Evolutionary conservation across 2,797 vertebrate genomes (phyloP).

Genomic region (Parotocinclus haroldoi): DNA sequence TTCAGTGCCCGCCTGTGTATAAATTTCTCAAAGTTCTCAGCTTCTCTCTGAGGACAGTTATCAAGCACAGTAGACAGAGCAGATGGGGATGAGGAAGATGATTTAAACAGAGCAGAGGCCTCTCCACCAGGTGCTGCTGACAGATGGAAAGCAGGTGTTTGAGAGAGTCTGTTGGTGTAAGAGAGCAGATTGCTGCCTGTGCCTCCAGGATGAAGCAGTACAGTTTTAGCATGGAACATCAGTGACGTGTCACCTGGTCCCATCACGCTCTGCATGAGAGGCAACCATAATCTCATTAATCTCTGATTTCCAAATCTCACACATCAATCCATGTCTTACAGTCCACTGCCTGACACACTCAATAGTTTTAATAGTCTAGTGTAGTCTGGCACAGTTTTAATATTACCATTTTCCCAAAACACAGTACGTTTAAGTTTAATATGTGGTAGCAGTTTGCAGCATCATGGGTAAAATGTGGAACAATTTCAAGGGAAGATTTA

Average conservation of each 20-base stretch:
- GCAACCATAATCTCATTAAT: slow-evolving; percentile 16
- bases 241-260: slow-evolving; percentile 55
- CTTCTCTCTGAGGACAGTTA: slow-evolving; percentile 22
- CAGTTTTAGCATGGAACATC: slow-evolving; percentile 62
- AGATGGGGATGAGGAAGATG: slow-evolving; percentile 15
- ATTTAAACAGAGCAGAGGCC: slow-evolving; percentile 44
- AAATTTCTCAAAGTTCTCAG: slow-evolving; percentile 56
- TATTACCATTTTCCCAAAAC: neutral
- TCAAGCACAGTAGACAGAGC: slow-evolving; percentile 19
- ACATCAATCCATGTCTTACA: neutral
- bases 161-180: slow-evolving; percentile 63
- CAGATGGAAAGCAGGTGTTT: slow-evolving; percentile 62
- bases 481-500: too few relatives aligned
- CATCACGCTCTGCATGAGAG: slow-evolving; percentile 49
- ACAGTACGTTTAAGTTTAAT: too few relatives aligned
- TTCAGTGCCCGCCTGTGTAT: slow-evolving; percentile 65
- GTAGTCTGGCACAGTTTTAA: neutral
- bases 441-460: too few relatives aligned
- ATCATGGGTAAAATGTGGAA: too few relatives aligned
- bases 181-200: slow-evolving; percentile 62
- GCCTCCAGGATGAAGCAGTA: slow-evolving; percentile 58
- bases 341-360: neutral
- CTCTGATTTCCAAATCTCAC: neutral
- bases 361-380: neutral
- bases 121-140: slow-evolving; percentile 48